Evolutionary conservation across 2,888 invertebrate genomes (phyloP), one percentile per base, ranked within the genome.

Genomic region (Subacronicta megacephala): DNA sequence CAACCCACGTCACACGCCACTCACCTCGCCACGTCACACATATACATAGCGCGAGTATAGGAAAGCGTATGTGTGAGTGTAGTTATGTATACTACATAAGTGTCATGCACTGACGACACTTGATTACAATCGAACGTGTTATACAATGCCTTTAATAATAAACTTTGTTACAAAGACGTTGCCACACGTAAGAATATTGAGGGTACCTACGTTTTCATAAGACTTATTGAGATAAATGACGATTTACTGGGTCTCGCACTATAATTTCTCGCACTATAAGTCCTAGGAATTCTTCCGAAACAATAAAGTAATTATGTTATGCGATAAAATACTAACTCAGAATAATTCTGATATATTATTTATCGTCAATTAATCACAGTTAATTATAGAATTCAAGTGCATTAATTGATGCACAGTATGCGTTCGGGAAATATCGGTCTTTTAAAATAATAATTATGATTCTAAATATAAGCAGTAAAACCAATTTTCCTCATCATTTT

Each of bases 1-100:
- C 93, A 93, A 93, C 88, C 75, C 80, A 86, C 92, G 93, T 92
- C 93, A 92, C 87, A 82, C 81, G 77, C 72, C 78, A 74, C 74
- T 75, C 80, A 76, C 71, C 69, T 63, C 77, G 79, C 80, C 79
- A 80, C 84, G 82, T 82, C 83, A 85, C 85, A 82, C 84, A 75
- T 70, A 80, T 75, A 78, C 78, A 74, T 63, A 50, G 46, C 50
- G 53, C 57, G 45, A 57, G 31, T 56, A 55, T 42, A 62, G 57
- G 58, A 54, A 35, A 50, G 26, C 49, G 36, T 61, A 36, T 54
- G 52, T 67, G 65, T 62, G 71, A 44, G 63, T 72, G 65, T 76
- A 53, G 65, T 74, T 75, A 76, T 80, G 72, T 78, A 72, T 68
- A 63, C 57, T 57, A 62, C 72, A 75, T 81, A 81, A 82, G 85